These are phyloP conservation scores for Cepaea nemoralis DNA, from an alignment of 1,140 invertebrate species.

Conservation along the genomic window DNA sequence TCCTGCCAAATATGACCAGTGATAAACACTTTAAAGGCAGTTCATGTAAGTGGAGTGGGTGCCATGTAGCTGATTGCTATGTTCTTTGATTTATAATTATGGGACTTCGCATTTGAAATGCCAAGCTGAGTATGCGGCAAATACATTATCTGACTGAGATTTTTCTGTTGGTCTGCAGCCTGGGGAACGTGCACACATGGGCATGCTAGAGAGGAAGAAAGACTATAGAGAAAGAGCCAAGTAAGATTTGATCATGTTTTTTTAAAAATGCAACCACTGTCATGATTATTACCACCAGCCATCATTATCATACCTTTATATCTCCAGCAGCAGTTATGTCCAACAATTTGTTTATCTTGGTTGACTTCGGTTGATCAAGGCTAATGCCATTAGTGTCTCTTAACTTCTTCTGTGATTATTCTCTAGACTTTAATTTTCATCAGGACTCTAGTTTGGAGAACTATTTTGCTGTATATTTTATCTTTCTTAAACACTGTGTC, in stretches of 20 bases:
- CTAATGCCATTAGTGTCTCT: no score
- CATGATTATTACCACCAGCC: no score
- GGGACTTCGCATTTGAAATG: background rate
- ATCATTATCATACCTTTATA: no score
- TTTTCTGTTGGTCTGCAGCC: slow-evolving; percentile 79
- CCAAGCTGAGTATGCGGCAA: background rate
- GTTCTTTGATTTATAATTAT: background rate
- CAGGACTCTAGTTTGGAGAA: no score
- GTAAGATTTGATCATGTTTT: slow-evolving; percentile 67
- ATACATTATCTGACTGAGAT: background rate
- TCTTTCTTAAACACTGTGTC: no score
- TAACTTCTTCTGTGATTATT: no score
- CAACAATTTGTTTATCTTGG: no score
- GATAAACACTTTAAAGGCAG: background rate
- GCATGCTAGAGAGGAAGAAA: slow-evolving; percentile 94
- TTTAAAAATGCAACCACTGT: no score
- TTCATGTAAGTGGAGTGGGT: background rate
- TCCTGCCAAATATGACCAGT: background rate
- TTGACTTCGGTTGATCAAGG: no score
- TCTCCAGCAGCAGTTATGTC: no score
- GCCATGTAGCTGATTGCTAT: background rate
- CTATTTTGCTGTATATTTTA: no score
- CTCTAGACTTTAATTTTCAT: no score
- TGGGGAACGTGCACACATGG: slow-evolving; percentile 83
- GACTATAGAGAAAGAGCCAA: slow-evolving; percentile 89